These are phyloP conservation scores for Amiota minor DNA, from an alignment of 2,888 invertebrate genomes.

Conservation along the genomic window DNA sequence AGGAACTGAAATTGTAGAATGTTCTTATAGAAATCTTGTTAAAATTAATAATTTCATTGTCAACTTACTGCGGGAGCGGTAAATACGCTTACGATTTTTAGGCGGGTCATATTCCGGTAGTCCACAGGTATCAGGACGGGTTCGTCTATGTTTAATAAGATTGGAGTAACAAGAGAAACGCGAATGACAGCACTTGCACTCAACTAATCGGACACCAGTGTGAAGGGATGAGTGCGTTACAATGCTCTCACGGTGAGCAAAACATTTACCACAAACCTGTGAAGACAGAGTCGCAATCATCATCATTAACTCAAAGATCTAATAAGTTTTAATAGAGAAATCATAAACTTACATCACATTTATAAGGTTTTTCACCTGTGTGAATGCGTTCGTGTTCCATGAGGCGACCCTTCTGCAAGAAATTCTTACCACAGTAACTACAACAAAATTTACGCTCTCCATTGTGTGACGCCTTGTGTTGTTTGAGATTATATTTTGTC, in stretches of 20 bases:
- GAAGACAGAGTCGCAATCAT: not conserved
- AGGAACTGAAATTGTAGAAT: constrained; percentile 49
- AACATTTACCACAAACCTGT: constrained; percentile 72
- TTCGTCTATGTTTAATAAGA: constrained; percentile 74
- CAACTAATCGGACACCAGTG: constrained; percentile 69
- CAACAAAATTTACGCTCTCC: constrained; percentile 67
- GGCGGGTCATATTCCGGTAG: constrained; percentile 62
- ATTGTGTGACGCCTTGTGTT: constrained; percentile 64
- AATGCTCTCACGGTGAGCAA: constrained; percentile 74
- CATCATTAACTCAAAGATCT: not conserved
- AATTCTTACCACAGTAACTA: constrained; percentile 68
- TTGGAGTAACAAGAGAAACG: constrained; percentile 75
- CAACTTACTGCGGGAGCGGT: constrained; percentile 54
- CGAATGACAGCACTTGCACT: constrained; percentile 74
- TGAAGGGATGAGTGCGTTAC: constrained; percentile 74
- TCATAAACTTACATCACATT: constrained; percentile 64
- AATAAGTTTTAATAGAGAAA: not conserved
- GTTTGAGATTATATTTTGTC: constrained; percentile 63
- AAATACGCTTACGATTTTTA: constrained; percentile 53
- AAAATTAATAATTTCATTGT: not conserved
- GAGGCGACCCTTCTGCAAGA: constrained; percentile 62
- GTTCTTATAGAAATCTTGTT: not conserved
- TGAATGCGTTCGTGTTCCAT: constrained; percentile 68
- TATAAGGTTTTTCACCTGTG: constrained; percentile 65
- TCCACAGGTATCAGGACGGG: constrained; percentile 74